Evolutionary conservation across 1,140 invertebrate genomes (phyloP).

Genomic region (Drosophila rhopaloa): DNA sequence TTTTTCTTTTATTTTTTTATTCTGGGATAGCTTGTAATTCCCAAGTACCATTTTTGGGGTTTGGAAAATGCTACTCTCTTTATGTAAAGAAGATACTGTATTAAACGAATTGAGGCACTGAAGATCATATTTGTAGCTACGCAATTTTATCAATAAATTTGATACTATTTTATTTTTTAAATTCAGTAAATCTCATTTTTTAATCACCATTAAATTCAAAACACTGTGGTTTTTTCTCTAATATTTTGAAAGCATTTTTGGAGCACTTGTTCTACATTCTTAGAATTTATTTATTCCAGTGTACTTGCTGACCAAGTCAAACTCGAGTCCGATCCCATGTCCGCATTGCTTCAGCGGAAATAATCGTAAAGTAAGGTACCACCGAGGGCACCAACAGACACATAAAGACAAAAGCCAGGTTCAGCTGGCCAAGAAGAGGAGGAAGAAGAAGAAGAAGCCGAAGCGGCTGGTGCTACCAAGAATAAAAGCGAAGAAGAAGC

Average conservation of each 20-base stretch:
- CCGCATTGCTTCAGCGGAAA: conserved; percentile 77
- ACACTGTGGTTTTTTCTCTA: too few species aligned
- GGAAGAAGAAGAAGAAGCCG: conserved; percentile 10
- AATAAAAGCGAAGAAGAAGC: conserved; percentile 8
- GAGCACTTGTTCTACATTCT: too few species aligned
- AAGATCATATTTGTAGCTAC: too few species aligned
- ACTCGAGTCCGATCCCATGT: conserved; percentile 48
- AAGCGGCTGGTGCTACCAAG: conserved; percentile 28
- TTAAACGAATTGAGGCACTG: too few species aligned
- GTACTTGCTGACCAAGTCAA: conserved; percentile 33
- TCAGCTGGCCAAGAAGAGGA: conserved; percentile 41
- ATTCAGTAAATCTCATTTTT: too few species aligned
- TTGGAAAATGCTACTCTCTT: too few species aligned
- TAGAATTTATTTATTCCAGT: background rate
- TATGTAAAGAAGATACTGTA: too few species aligned
- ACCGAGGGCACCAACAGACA: conserved; percentile 48
- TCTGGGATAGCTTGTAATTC: background rate
- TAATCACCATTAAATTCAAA: too few species aligned
- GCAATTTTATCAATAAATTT: too few species aligned
- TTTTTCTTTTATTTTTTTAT: too few species aligned
- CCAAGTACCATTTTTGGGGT: background rate
- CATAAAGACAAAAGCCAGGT: conserved; percentile 47
- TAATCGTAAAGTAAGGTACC: conserved; percentile 79
- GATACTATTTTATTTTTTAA: too few species aligned
- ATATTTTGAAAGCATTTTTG: too few species aligned